A percentile compares a stretch with the other conserved stretches of the same genome.
Evolutionary conservation across 1,140 invertebrate genomes (phyloP).

Genomic region (Pentalonia nigronervosa): DNA sequence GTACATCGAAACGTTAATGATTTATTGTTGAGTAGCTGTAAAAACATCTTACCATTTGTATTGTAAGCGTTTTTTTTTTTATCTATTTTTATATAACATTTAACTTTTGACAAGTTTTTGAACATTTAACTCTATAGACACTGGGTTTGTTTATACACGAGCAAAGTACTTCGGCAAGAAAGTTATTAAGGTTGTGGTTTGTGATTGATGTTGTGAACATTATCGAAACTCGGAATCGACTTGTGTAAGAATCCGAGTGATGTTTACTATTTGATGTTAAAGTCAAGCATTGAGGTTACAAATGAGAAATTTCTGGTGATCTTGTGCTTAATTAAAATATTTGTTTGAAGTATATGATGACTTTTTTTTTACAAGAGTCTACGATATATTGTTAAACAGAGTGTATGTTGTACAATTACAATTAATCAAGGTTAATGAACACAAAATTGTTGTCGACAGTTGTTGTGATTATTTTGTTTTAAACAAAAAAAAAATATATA

Average conservation of each 20-base stretch:
- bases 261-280: not conserved
- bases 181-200: not conserved
- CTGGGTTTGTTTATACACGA: not conserved
- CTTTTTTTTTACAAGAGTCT: not conserved
- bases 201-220: slow-evolving; percentile 30
- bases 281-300: not conserved
- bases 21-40: not conserved
- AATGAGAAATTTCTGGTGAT: not conserved
- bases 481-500: not conserved
- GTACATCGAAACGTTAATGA: not conserved
- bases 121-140: slow-evolving; percentile 23
- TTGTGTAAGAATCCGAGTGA: not conserved
- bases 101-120: not conserved
- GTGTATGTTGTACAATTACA: not conserved
- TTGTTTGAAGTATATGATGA: not conserved
- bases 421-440: not conserved
- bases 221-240: slow-evolving; percentile 20
- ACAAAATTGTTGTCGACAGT: not conserved
- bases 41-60: not conserved
- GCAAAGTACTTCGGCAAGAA: not conserved
- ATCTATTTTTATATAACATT: not conserved
- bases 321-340: not conserved
- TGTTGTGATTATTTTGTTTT: not conserved
- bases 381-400: not conserved
- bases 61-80: not conserved